These are phyloP conservation scores for Bostrychus sinensis DNA, from an alignment of 2,113 vertebrate species.

Conservation along the genomic window DNA sequence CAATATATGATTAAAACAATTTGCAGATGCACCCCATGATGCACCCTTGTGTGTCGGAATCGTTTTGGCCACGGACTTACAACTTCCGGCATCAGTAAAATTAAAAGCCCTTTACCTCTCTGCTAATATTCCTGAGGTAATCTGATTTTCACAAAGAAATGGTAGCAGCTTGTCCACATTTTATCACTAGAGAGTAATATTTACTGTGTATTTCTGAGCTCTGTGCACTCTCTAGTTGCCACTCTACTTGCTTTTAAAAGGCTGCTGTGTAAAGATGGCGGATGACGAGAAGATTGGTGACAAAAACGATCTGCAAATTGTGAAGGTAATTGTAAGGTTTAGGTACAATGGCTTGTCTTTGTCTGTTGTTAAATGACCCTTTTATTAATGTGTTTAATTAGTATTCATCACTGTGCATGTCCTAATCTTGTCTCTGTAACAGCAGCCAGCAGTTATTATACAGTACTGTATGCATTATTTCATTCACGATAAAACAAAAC, in stretches of 20 bases:
- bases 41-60: slow-evolving; percentile 45
- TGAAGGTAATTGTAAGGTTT: slow-evolving; percentile 62
- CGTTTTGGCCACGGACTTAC: slow-evolving; percentile 41
- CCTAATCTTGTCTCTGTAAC: slow-evolving; percentile 63
- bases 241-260: no score
- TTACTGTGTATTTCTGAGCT: background rate
- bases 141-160: background rate
- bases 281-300: slow-evolving; percentile 68
- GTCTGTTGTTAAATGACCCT: accelerated
- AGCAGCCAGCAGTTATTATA: slow-evolving; percentile 42
- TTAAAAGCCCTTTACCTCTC: slow-evolving; percentile 33
- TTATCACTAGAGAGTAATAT: accelerated
- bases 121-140: background rate
- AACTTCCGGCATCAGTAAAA: slow-evolving; percentile 53
- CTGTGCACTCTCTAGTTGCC: background rate
- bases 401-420: background rate
- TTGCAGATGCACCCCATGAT: no score
- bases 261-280: slow-evolving; percentile 74
- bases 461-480: no score
- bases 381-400: background rate
- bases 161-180: accelerated
- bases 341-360: background rate
- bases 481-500: no score
- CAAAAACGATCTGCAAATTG: slow-evolving; percentile 68
- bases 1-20: no score